Evolutionary conservation across 2,113 vertebrate species (phyloP), one percentile per base, ranked within the genome.

Genomic region (Acrocephalus arundinaceus): DNA sequence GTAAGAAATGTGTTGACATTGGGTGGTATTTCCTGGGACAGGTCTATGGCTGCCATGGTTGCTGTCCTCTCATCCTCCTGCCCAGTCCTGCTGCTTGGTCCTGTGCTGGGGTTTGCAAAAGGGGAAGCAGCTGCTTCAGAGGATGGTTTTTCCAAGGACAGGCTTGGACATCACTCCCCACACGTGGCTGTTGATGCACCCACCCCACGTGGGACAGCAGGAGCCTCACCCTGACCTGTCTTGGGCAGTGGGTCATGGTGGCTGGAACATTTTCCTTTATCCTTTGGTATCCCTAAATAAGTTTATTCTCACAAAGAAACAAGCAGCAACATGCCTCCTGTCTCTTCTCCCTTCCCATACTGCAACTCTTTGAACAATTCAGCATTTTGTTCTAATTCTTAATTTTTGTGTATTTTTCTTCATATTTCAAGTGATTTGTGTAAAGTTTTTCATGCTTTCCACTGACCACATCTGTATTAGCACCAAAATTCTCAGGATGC

Each of bases 341-440:
- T 23, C 31, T 87, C 31, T 18, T 71, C 68, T 68, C 14, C 33
- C 28, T 58, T 77, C 49, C 62, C 72, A 7, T 41, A 19, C 15
- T 31, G 15, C 25, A 76, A 27, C 43, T 78, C 33, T 88, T 94
- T 58, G 35, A 74, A 90, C 83, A 89, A 81, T 71, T 68, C 61
- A 90, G 63, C 66, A 84, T 87, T 93, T 78, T 81, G 49, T 80
- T 89, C 75, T 90, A 81, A 85, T 95, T 95, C 83, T 70, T 88
- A 30, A 93, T 91, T 94, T 76, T 77, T 25, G 3, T 9, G 5
- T 87, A 2, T 92, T 89, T 75, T 71, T 85, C 48, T 93, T 78
- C 16, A 1, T 93, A 8, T 94, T 89, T 89, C 27, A 28, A 87
- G 48, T 75, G 87, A 72, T 94, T 88, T 91, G 73, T 93, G 22